A percentile compares a stretch with the other conserved stretches of the same genome.
phyloP scores from a whole-genome alignment of 2,113 vertebrate genomes.

The Lophochroa leadbeateri region DNA sequence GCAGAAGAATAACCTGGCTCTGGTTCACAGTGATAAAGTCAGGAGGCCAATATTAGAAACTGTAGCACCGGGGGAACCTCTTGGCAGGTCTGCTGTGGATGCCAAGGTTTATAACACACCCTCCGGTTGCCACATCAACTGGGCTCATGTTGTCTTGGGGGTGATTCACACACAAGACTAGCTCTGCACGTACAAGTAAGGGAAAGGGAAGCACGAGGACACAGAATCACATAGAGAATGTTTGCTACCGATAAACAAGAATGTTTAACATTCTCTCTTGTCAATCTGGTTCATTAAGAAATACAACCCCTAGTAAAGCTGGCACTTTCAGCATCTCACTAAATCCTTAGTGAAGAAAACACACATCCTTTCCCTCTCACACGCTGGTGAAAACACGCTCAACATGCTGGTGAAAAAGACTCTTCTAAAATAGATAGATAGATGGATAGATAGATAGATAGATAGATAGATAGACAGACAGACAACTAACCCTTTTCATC shows the following conservation, averaged over 20 bases:
- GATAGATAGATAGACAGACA: background rate
- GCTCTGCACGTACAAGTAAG: background rate
- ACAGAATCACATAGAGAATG: background rate
- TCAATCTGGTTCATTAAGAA: background rate
- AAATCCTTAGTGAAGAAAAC: background rate
- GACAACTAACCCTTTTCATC: background rate
- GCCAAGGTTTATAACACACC: background rate
- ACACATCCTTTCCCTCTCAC: background rate
- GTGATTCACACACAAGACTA: background rate
- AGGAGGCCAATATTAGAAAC: conserved; percentile 28
- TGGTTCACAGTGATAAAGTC: conserved; percentile 5
- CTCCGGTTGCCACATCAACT: background rate
- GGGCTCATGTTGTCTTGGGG: background rate
- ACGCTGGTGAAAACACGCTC: too few relatives aligned
- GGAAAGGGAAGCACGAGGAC: background rate
- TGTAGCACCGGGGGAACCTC: background rate
- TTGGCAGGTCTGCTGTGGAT: background rate
- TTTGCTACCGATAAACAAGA: background rate
- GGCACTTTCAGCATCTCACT: background rate
- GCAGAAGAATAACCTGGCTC: conserved; percentile 9
- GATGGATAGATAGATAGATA: background rate
- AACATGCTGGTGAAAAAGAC: background rate
- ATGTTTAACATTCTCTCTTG: background rate
- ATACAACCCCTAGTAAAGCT: background rate
- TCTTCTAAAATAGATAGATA: background rate